Base-by-base conservation (phyloP, 2,888 invertebrate species). In the Gandaritis pyraliata region DNA sequence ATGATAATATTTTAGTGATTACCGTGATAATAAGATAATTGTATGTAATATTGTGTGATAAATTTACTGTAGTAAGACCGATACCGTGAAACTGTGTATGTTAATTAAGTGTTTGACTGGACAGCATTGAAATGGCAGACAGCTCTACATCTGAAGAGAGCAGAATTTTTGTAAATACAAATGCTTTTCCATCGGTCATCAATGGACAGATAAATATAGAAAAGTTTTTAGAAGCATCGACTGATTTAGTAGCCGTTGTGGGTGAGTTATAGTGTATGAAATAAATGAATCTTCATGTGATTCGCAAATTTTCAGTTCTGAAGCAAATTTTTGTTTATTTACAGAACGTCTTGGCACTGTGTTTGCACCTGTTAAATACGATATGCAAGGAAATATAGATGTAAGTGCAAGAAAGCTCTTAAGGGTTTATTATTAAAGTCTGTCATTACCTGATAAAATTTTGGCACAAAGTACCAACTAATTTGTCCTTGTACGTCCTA, bases 341-440 rank as follows among this genome's bases (percentile, higher is more conserved):
- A 69, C 90, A 96, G 96, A 96, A 75, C 93, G 94, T 71, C 94
- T 96, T 78, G 96, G 96, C 53, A 95, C 94, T 83, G 87, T 95
- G 13, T 96, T 96, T 83, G 91, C 94, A 48, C 95, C 96, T 29
- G 95, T 96, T 43, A 95, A 94, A 74, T 94, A 93, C 83, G 96
- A 97, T 77, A 95, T 97, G 94, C 94, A 94, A 86, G 95, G 95
- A 73, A 96, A 96, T 84, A 94, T 96, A 70, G 93, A 94, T 81
- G 96, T 96, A 88, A 93, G 92, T 64, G 18, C 23, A 33, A 36
- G 29, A 33, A 55, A 36, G 7, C 8, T 47, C 10, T 29, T n/a
- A 6, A 13, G 7, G n/a, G 11, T 47, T 47, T 33, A 8, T 6
- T 23, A 23, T 23, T 5, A 23, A 23, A 23, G 23, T 23, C 8